A percentile compares a stretch with the other conserved stretches of the same genome.
Conservation (phyloP, 2,113 vertebrate species). For the Pedetes capensis region DNA sequence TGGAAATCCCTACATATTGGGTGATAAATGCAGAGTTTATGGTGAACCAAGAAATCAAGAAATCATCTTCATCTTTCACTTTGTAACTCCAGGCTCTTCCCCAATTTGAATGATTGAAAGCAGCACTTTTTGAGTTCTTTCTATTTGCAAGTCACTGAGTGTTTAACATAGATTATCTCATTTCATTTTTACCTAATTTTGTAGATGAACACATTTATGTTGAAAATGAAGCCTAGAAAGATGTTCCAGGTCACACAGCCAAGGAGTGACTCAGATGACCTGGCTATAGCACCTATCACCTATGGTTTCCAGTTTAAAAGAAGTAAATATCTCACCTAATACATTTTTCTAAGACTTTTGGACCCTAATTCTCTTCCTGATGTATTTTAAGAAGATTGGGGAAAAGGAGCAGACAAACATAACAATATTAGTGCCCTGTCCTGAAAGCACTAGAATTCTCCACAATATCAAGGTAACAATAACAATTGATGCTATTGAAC, state of each 20-base stretch:
- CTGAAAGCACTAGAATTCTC: neutral
- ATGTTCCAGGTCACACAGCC: neutral
- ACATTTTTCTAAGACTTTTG: neutral
- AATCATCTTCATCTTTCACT: neutral
- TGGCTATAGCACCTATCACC: neutral
- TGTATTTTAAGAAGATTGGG: neutral
- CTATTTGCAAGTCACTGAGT: neutral
- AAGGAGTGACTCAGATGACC: neutral
- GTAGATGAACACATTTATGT: neutral
- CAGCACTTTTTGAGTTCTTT: neutral
- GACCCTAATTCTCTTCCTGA: neutral
- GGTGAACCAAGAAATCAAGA: neutral
- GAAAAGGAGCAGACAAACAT: neutral
- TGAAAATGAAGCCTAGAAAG: conserved; percentile 18
- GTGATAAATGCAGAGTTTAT: neutral
- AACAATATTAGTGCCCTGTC: neutral
- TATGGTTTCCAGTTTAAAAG: neutral
- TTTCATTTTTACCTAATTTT: neutral
- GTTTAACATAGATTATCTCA: neutral
- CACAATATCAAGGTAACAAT: neutral
- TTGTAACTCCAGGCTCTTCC: neutral
- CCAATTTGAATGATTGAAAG: neutral
- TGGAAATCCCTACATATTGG: neutral
- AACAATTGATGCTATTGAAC: neutral
- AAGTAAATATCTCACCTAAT: neutral